phyloP scores from a whole-genome alignment of 2,888 invertebrate genomes.

The Allacma fusca region DNA sequence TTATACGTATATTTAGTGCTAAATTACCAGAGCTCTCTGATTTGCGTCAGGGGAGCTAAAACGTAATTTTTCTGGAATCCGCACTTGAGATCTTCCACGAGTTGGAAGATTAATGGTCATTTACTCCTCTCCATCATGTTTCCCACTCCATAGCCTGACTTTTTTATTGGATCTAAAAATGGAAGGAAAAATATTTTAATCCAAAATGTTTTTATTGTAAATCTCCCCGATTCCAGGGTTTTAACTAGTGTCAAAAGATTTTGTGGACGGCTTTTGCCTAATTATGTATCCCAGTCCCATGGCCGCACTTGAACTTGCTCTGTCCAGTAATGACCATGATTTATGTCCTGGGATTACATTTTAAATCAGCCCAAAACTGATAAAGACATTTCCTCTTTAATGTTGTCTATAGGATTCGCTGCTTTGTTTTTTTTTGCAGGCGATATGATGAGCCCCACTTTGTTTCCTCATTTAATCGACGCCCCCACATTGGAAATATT shows the following conservation, averaged over 20 bases:
- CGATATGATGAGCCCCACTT: too few species aligned
- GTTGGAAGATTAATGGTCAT: background rate
- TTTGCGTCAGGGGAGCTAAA: background rate
- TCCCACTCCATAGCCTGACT: background rate
- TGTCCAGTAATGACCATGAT: background rate
- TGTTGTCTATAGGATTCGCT: too few species aligned
- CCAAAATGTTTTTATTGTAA: background rate
- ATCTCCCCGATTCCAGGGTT: background rate
- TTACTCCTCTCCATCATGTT: background rate
- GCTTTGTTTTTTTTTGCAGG: too few species aligned
- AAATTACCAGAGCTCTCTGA: too few species aligned
- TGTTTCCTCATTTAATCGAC: background rate
- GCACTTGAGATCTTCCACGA: background rate
- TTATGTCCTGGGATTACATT: background rate
- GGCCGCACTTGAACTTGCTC: background rate
- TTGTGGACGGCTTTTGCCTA: too few species aligned
- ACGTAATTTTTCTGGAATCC: background rate
- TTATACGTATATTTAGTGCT: too few species aligned
- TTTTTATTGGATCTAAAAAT: background rate
- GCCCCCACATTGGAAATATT: background rate
- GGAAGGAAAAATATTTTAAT: background rate
- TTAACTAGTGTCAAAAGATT: background rate
- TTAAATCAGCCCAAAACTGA: background rate
- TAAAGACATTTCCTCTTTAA: slow-evolving; percentile 1
- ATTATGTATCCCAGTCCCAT: too few species aligned